phyloP scores from a whole-genome alignment of 1,140 invertebrate species.

The Drosophila bipectinata region DNA sequence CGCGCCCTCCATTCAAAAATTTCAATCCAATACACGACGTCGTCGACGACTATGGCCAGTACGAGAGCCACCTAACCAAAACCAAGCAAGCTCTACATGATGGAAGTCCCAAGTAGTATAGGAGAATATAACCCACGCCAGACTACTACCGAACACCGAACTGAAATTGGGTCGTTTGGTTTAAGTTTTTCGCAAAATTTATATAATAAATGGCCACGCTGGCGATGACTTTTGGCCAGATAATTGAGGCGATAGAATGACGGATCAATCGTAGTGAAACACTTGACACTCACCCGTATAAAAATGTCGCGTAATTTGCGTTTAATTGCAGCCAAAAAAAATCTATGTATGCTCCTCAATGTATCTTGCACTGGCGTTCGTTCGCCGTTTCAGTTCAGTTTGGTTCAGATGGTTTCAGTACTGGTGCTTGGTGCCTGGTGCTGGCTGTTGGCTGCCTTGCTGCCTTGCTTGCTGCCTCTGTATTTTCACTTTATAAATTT shows the following conservation, averaged over 20 bases:
- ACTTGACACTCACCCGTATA: conserved; percentile 79
- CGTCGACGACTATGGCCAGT: conserved; percentile 85
- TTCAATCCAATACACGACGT: conserved; percentile 87
- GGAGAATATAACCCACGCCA: conserved; percentile 25
- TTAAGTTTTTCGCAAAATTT: conserved; percentile 70
- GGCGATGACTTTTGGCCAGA: conserved; percentile 56
- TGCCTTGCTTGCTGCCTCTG: conserved; percentile 20
- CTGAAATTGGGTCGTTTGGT: conserved; percentile 70
- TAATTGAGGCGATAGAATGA: conserved; percentile 46
- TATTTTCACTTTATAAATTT: conserved; percentile 80
- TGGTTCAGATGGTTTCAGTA: conserved; percentile 16
- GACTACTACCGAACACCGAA: too few relatives aligned
- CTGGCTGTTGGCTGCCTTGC: neutral
- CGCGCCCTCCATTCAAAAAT: conserved; percentile 93
- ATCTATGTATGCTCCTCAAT: conserved; percentile 30
- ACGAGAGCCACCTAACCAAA: conserved; percentile 23
- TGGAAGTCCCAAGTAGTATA: conserved; percentile 8
- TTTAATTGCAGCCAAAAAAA: conserved; percentile 55
- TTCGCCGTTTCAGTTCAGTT: conserved; percentile 17
- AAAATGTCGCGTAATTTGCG: conserved; percentile 76
- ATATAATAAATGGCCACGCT: conserved; percentile 75
- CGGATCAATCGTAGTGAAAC: conserved; percentile 76
- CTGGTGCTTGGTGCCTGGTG: conserved; percentile 4
- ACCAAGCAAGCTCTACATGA: conserved; percentile 27
- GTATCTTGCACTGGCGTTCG: conserved; percentile 37